Percentiles rank a stretch among this genome's conserved stretches.
Evolutionary conservation across 1,140 invertebrate species (phyloP).

Genomic region (Drosophila micromelanica): DNA sequence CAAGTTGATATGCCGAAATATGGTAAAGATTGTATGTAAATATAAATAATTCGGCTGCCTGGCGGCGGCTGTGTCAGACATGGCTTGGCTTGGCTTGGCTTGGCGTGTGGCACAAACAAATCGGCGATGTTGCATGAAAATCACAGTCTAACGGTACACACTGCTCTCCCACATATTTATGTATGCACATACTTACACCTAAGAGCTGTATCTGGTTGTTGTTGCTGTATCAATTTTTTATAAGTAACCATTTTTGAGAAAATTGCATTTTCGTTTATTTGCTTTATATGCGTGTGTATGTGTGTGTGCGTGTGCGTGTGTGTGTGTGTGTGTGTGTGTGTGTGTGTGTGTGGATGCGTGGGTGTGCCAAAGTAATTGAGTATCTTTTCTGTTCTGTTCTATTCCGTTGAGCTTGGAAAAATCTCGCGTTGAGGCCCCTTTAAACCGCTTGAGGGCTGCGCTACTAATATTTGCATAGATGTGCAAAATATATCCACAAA

Average conservation of each 20-base stretch:
- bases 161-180: neutral
- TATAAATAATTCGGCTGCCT: slow-evolving; percentile 71
- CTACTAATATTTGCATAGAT: slow-evolving; percentile 67
- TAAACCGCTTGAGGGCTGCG: slow-evolving; percentile 40
- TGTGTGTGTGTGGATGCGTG: neutral
- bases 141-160: neutral
- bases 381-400: too few relatives aligned
- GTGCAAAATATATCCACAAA: slow-evolving; percentile 28
- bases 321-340: neutral
- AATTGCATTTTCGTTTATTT: slow-evolving; percentile 79
- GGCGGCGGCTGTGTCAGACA: slow-evolving; percentile 18
- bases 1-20: slow-evolving; percentile 30
- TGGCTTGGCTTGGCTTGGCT: slow-evolving; percentile 21
- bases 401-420: slow-evolving; percentile 18
- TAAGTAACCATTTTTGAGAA: slow-evolving; percentile 77
- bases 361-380: slow-evolving; percentile 42
- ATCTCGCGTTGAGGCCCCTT: slow-evolving; percentile 15
- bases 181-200: slow-evolving; percentile 3
- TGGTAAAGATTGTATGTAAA: slow-evolving; percentile 63
- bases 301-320: neutral
- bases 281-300: slow-evolving; percentile 35
- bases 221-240: slow-evolving; percentile 73
- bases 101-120: slow-evolving; percentile 22
- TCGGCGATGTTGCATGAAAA: slow-evolving; percentile 14
- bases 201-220: slow-evolving; percentile 11